Percentiles rank a stretch among this genome's conserved stretches.
Conservation (phyloP, 2,797 vertebrate genomes). For the Meda fulgida region DNA sequence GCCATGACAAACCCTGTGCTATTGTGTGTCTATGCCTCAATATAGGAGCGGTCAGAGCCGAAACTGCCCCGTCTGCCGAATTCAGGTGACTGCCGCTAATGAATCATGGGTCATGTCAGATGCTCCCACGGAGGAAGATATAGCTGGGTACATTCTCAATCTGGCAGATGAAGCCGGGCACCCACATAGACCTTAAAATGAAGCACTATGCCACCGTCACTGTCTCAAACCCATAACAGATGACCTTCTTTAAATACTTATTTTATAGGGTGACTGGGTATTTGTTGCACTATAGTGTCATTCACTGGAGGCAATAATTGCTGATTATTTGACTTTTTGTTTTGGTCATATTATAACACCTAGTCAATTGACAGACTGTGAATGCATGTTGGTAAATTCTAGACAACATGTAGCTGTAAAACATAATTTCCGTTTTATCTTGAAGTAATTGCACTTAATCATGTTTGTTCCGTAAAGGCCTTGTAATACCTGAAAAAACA, state of each 20-base stretch:
- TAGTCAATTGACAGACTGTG: slow-evolving; percentile 1
- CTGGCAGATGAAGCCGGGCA: slow-evolving; percentile 94
- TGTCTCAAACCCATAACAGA: slow-evolving; percentile 2
- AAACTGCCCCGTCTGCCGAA: slow-evolving; percentile 95
- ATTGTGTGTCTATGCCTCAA: neutral
- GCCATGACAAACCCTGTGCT: slow-evolving; percentile 7
- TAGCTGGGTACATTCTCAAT: slow-evolving; percentile 95
- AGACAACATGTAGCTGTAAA: slow-evolving; percentile 33
- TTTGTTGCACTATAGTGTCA: slow-evolving; percentile 38
- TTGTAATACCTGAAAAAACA: slow-evolving; percentile 15
- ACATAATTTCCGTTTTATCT: slow-evolving; percentile 19
- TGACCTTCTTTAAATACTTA: neutral
- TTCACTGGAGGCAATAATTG: slow-evolving; percentile 56
- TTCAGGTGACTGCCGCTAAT: slow-evolving; percentile 90
- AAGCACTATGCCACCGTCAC: slow-evolving; percentile 29
- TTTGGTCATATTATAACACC: slow-evolving; percentile 2
- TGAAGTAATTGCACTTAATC: slow-evolving; percentile 27
- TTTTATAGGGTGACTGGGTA: slow-evolving; percentile 31
- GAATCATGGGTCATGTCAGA: slow-evolving; percentile 98
- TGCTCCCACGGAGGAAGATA: slow-evolving; percentile 93
- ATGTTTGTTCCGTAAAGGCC: slow-evolving; percentile 21
- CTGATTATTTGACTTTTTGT: slow-evolving; percentile 44
- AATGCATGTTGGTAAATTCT: slow-evolving; percentile 13
- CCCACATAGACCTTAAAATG: slow-evolving; percentile 87
- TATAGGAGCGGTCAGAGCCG: slow-evolving; percentile 92